phyloP scores from a whole-genome alignment of 1,140 invertebrate genomes.

The Campoletis sonorensis region DNA sequence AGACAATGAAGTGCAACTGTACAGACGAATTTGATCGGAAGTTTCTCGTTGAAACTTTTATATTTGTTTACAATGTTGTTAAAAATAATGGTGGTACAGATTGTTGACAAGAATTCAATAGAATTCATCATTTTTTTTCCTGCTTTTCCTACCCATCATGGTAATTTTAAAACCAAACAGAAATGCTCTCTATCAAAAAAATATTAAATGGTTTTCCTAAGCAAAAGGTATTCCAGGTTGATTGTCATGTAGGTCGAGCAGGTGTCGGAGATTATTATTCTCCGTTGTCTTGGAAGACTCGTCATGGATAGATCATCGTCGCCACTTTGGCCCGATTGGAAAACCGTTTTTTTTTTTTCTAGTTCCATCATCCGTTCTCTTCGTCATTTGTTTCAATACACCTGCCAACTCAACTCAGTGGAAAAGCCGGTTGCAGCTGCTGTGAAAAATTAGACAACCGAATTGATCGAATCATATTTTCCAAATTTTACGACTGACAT shows the following conservation, averaged over 20 bases:
- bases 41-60: too few relatives aligned
- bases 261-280: background rate
- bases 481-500: background rate
- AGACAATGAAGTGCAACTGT: too few relatives aligned
- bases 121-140: background rate
- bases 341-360: slow-evolving; percentile 2
- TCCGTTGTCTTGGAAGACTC: slow-evolving; percentile 1
- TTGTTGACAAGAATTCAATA: too few relatives aligned
- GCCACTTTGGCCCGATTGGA: background rate
- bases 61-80: too few relatives aligned
- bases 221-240: background rate
- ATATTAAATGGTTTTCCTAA: background rate
- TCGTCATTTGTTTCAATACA: background rate
- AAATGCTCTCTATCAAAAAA: background rate
- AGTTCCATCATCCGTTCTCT: background rate
- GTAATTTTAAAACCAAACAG: too few relatives aligned
- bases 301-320: slow-evolving; percentile 12
- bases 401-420: background rate
- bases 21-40: too few relatives aligned
- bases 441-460: background rate
- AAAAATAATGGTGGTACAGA: too few relatives aligned
- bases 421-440: slow-evolving; percentile 5
- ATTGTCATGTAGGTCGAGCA: background rate
- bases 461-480: background rate
- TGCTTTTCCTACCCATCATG: background rate